phyloP scores from a whole-genome alignment of 2,888 invertebrate genomes.

The Plagodis pulveraria region DNA sequence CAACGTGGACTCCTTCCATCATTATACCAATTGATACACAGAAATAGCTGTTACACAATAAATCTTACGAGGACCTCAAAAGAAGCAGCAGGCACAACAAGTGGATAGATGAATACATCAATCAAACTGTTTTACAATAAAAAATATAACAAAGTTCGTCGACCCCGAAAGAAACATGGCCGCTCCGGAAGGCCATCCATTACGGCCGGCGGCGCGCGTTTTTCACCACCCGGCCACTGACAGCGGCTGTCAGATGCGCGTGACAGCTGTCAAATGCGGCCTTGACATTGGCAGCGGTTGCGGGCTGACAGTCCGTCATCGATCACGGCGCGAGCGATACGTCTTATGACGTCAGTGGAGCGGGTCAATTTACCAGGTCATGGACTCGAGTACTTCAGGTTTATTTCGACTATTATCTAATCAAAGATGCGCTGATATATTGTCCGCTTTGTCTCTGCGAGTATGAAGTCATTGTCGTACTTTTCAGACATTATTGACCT shows the following conservation, averaged over 20 bases:
- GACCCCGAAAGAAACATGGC: slow-evolving; percentile 62
- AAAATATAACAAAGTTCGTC: slow-evolving; percentile 50
- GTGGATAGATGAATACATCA: slow-evolving; percentile 34
- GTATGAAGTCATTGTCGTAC: slow-evolving; percentile 15
- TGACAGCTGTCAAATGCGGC: slow-evolving; percentile 47
- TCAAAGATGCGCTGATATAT: slow-evolving; percentile 16
- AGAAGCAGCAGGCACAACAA: slow-evolving; percentile 33
- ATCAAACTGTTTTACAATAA: slow-evolving; percentile 35
- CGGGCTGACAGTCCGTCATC: slow-evolving; percentile 40
- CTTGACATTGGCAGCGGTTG: slow-evolving; percentile 42
- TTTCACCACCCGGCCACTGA: slow-evolving; percentile 52
- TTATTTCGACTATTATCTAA: slow-evolving; percentile 19
- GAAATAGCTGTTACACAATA: slow-evolving; percentile 26
- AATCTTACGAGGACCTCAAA: slow-evolving; percentile 25
- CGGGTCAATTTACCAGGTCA: slow-evolving; percentile 34
- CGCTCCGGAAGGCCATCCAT: slow-evolving; percentile 73
- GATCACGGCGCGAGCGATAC: slow-evolving; percentile 38
- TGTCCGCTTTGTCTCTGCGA: slow-evolving; percentile 1
- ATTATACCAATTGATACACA: slow-evolving; percentile 17
- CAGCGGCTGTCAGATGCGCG: slow-evolving; percentile 41
- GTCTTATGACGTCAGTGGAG: slow-evolving; percentile 41
- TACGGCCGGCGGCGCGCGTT: slow-evolving; percentile 74
- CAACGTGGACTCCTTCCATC: slow-evolving; percentile 15
- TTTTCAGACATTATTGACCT: slow-evolving; percentile 12
- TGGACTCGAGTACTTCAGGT: slow-evolving; percentile 20